These are phyloP conservation scores for Apus apus DNA, from an alignment of 2,113 vertebrate species.

Conservation along the genomic window DNA sequence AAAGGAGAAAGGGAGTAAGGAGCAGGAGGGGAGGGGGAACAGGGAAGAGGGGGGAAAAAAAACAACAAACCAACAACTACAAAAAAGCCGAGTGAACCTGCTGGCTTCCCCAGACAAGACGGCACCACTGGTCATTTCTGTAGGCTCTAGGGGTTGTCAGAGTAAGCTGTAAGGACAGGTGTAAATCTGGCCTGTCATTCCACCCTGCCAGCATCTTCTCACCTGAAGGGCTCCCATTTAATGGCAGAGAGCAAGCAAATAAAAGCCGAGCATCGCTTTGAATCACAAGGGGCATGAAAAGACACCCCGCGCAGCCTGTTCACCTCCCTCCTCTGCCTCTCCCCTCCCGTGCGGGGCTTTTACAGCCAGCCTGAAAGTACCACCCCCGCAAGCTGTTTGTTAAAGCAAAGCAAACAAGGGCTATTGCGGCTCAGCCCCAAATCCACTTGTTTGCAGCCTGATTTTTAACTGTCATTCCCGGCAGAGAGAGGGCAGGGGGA, in stretches of 20 bases:
- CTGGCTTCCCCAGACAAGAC: constrained; percentile 87
- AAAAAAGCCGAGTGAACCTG: constrained; percentile 59
- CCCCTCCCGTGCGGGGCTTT: background rate
- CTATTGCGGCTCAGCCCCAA: constrained; percentile 51
- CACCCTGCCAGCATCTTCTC: constrained; percentile 79
- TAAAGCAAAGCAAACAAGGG: constrained; percentile 78
- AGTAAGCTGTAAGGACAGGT: constrained; percentile 88
- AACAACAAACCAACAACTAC: background rate
- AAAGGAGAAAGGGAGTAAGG: background rate
- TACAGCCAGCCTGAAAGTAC: constrained; percentile 65
- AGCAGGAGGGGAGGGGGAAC: background rate
- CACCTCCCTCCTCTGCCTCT: background rate
- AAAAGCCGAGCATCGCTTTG: constrained; percentile 65
- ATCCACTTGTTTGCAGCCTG: constrained; percentile 71
- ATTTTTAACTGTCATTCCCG: constrained; percentile 45
- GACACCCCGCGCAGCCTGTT: background rate
- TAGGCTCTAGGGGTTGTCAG: constrained; percentile 83
- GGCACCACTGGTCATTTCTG: constrained; percentile 96
- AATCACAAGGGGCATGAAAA: constrained; percentile 53
- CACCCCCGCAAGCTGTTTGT: constrained; percentile 65
- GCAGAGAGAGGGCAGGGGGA: background rate
- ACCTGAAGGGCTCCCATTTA: constrained; percentile 89
- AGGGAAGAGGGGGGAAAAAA: background rate
- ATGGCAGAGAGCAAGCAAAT: constrained; percentile 74
- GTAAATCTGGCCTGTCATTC: constrained; percentile 92